A percentile compares a stretch with the other conserved stretches of the same genome.
These are phyloP conservation scores for Drosophila maculinotata DNA, from an alignment of 2,888 invertebrate species.

Conservation along the genomic window DNA sequence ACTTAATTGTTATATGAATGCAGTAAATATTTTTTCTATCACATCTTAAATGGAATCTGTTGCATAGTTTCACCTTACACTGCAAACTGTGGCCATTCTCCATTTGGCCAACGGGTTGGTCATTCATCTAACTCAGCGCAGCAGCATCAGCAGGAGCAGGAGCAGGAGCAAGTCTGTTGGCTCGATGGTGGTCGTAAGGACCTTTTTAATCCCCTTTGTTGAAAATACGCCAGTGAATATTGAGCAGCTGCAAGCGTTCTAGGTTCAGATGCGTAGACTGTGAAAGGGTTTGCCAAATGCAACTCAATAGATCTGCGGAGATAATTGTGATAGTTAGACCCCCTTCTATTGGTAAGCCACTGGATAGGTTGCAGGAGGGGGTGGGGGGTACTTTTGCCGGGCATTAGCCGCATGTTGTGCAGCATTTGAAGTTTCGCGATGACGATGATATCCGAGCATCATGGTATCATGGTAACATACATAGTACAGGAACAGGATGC, in stretches of 20 bases:
- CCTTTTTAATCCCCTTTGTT: slow-evolving; percentile 64
- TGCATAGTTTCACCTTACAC: slow-evolving; percentile 25
- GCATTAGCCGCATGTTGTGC: slow-evolving; percentile 22
- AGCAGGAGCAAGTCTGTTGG: not conserved
- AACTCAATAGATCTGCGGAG: not conserved
- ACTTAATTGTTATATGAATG: slow-evolving; percentile 2
- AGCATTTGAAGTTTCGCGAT: slow-evolving; percentile 44
- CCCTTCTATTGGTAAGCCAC: no score
- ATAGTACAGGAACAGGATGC: no score
- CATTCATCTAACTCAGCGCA: slow-evolving; percentile 59
- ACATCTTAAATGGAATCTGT: slow-evolving; percentile 18
- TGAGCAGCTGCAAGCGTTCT: slow-evolving; percentile 56
- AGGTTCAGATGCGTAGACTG: slow-evolving; percentile 25
- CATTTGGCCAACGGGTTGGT: slow-evolving; percentile 48
- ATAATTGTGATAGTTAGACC: no score
- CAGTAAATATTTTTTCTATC: slow-evolving; percentile 14
- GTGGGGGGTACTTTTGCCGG: no score
- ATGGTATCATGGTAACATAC: not conserved
- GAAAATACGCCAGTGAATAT: slow-evolving; percentile 64
- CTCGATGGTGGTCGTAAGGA: slow-evolving; percentile 49
- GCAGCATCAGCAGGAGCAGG: no score
- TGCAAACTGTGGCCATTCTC: slow-evolving; percentile 51
- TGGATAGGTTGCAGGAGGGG: no score
- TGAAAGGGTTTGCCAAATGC: not conserved
- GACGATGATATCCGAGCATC: not conserved